Evolutionary conservation across 2,797 vertebrate genomes (phyloP), one percentile per base, ranked within the genome.

Genomic region (Heliangelus exortis): DNA sequence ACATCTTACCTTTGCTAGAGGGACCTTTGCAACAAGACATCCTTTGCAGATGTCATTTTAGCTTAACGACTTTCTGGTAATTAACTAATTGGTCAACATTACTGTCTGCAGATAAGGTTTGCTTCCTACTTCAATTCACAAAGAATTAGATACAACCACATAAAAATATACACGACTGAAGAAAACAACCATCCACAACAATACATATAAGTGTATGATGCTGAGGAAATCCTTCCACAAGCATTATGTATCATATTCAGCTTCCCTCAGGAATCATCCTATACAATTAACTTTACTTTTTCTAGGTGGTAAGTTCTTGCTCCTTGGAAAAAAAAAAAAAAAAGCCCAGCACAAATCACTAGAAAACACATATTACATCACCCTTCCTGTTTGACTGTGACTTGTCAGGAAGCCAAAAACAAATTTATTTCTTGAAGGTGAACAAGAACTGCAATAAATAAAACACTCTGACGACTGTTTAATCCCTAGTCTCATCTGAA

Each of bases 391-490:
- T 85, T 89, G 39, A 84, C 69, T 50, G n/a, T 18, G 47, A 87
- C 47, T 90, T 82, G 75, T 77, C 65, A 85, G 58, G 58, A 89
- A 78, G 69, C 58, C 57, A 93, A 90, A 87, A 87, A 0, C 1
- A 45, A 84, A 83, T 83, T 92, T 63, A 90, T 50, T 86, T 71
- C 51, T 29, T 47, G 48, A 90, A 96, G 67, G 53, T 91, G 90
- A 95, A 88, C 29, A 90, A 78, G 87, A 87, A 47, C 57, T 76
- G 71, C 59, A 82, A 82, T 57, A 91, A 91, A 93, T 57, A 91
- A 91, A 93, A 28, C 48, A 86, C 22, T 23, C 25, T 23, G 66
- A 90, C 45, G 33, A 61, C 63, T 47, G 29, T 58, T 76, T 79
- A 88, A 86, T 58, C 31, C 45, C 39, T 41, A 16, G 31, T 75